These are phyloP conservation scores for Nipponia nippon DNA, from an alignment of 2,113 vertebrate species.

Conservation along the genomic window DNA sequence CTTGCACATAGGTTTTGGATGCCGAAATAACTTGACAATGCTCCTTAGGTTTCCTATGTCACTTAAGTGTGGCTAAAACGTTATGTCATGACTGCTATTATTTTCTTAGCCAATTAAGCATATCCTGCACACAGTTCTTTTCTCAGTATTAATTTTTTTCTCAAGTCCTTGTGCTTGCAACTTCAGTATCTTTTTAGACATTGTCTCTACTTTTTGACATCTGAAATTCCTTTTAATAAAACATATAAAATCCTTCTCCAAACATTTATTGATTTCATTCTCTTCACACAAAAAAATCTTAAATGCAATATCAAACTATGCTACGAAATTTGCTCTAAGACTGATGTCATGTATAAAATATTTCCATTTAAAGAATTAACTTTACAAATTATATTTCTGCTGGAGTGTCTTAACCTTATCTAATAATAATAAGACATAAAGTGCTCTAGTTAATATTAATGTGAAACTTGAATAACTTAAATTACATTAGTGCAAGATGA, in stretches of 20 bases:
- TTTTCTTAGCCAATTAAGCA: not conserved
- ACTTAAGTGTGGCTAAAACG: not conserved
- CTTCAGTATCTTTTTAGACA: not conserved
- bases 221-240: not conserved
- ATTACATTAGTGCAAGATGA: not conserved
- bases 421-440: constrained; percentile 34
- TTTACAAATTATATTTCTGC: not conserved
- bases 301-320: not conserved
- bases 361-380: not conserved
- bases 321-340: not conserved
- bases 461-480: not conserved
- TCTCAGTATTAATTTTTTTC: not conserved
- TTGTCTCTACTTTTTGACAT: not conserved
- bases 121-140: not conserved
- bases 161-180: not conserved
- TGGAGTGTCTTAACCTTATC: not conserved
- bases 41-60: not conserved
- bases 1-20: not conserved
- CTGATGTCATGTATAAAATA: not conserved
- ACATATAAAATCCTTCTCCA: not conserved
- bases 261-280: not conserved
- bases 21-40: not conserved
- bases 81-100: not conserved
- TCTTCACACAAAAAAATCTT: not conserved
- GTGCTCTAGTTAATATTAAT: constrained; percentile 1